Evolutionary conservation across 2,797 vertebrate genomes (phyloP).

Genomic region (Rhinoraja longicauda): DNA sequence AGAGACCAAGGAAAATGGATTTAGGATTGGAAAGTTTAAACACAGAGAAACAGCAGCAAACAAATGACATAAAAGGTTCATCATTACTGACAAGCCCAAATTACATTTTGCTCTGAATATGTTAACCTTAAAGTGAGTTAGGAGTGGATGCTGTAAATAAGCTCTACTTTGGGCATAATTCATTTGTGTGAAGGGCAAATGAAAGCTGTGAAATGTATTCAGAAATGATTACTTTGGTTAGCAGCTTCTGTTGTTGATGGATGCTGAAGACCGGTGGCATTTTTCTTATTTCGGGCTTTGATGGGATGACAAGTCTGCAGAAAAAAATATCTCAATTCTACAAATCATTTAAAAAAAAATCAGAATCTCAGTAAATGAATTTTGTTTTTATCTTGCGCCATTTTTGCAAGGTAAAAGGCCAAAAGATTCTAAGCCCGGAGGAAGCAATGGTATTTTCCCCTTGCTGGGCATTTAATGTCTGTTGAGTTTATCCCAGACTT

Average conservation of each 20-base stretch:
- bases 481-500: background rate
- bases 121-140: background rate
- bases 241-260: constrained; percentile 10
- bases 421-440: background rate
- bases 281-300: constrained; percentile 26
- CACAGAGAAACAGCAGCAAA: background rate
- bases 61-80: constrained; percentile 8
- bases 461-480: constrained; percentile 7
- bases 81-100: background rate
- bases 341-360: background rate
- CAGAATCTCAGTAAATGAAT: background rate
- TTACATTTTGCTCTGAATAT: constrained; percentile 1
- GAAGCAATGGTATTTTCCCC: background rate
- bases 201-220: constrained; percentile 28
- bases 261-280: background rate
- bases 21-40: background rate
- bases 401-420: background rate
- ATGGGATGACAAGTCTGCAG: background rate
- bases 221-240: constrained; percentile 7
- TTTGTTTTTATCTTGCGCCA: background rate
- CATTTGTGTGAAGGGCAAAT: background rate
- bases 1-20: background rate
- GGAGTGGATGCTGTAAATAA: constrained; percentile 29
- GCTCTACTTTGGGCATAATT: constrained; percentile 20
- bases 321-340: constrained; percentile 17